Conservation (phyloP, 2,888 invertebrate species). For the Mallateleia sp. region DNA sequence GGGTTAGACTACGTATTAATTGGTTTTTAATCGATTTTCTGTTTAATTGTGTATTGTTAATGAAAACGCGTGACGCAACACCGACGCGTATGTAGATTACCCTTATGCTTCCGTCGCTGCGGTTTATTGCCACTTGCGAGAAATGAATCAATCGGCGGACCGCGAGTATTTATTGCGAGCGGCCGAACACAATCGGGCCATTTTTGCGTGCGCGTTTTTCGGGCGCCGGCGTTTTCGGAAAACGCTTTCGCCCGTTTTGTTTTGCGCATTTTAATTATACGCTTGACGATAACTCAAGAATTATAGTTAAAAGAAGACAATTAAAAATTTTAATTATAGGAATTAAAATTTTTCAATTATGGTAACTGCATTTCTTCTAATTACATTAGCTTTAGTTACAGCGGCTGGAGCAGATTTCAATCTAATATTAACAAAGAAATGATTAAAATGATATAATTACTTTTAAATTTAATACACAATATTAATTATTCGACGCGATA, state of each 20-base stretch:
- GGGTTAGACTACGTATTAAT: conserved; percentile 21
- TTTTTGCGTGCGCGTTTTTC: too few relatives aligned
- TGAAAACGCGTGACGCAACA: conserved; percentile 41
- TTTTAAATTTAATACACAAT: conserved; percentile 62
- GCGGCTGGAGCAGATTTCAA: conserved; percentile 61
- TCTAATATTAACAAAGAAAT: conserved; percentile 65
- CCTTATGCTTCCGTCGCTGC: conserved; percentile 25
- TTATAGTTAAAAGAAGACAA: conserved; percentile 34
- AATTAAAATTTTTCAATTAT: too few relatives aligned
- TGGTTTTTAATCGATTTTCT: conserved; percentile 41
- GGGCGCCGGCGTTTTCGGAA: too few relatives aligned
- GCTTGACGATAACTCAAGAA: conserved; percentile 43
- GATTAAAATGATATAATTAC: conserved; percentile 69
- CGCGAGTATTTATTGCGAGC: conserved; percentile 34
- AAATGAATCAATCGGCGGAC: conserved; percentile 37
- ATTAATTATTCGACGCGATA: conserved; percentile 54
- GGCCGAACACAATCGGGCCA: too few relatives aligned
- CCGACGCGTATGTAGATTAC: conserved; percentile 32
- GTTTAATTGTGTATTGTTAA: conserved; percentile 40
- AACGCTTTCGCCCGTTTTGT: conserved; percentile 47
- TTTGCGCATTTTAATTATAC: conserved; percentile 64
- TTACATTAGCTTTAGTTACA: conserved; percentile 71
- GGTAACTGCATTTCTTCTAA: too few relatives aligned
- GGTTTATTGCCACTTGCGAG: conserved; percentile 53
- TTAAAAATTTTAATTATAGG: too few relatives aligned